Evolutionary conservation across 2,797 vertebrate species (phyloP).

Genomic region (Calcarius lapponicus): DNA sequence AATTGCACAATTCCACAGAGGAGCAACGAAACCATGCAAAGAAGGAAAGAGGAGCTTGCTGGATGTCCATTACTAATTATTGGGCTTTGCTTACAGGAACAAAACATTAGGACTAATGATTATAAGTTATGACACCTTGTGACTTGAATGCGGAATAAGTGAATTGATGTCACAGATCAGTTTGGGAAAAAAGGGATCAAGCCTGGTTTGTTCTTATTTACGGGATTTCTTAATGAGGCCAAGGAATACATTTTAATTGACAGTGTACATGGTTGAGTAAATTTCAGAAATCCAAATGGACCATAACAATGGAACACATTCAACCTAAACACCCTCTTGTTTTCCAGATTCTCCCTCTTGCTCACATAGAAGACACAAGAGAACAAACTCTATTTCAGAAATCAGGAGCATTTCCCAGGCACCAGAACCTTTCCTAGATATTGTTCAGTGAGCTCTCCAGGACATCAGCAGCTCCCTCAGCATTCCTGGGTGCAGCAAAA

Average conservation of each 20-base stretch:
- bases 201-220: neutral
- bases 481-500: neutral
- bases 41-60: neutral
- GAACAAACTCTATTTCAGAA: neutral
- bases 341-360: neutral
- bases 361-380: too few relatives aligned
- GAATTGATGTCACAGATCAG: neutral
- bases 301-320: neutral
- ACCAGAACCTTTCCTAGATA: neutral
- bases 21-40: neutral
- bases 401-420: too few relatives aligned
- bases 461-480: neutral
- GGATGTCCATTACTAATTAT: neutral
- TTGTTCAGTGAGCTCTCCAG: too few relatives aligned
- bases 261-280: fast-evolving
- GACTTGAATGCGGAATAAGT: neutral
- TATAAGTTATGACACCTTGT: neutral
- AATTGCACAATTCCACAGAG: neutral
- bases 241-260: neutral
- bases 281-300: neutral
- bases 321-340: fast-evolving
- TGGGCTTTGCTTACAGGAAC: neutral
- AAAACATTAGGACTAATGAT: neutral
- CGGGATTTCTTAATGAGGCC: too few relatives aligned
- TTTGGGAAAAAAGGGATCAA: neutral